Evolutionary conservation across 2,797 vertebrate genomes (phyloP).

Genomic region (Sphenodon punctatus): DNA sequence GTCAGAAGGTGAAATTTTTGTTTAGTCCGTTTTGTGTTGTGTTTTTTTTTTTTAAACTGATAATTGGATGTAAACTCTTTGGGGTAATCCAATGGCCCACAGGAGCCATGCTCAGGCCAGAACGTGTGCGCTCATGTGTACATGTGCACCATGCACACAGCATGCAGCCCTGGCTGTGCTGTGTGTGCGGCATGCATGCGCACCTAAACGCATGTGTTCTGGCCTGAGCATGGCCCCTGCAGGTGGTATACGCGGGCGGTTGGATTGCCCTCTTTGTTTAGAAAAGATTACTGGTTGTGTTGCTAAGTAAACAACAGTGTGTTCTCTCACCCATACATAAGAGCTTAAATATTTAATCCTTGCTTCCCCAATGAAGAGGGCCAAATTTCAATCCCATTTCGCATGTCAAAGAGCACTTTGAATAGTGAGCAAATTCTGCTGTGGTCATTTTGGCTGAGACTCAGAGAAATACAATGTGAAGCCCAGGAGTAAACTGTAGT

Average conservation of each 20-base stretch:
- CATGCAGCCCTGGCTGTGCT: too few species aligned
- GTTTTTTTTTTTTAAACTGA: background rate
- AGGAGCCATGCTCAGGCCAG: too few species aligned
- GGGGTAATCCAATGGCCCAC: too few species aligned
- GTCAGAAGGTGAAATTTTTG: background rate
- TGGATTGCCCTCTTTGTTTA: too few species aligned
- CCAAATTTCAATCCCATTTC: background rate
- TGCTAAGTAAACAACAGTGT: background rate
- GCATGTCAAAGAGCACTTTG: rapidly evolving
- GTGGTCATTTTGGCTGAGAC: conserved; percentile 7
- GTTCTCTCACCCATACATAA: background rate
- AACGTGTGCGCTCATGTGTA: too few species aligned
- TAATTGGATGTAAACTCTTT: too few species aligned
- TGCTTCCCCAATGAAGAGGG: background rate
- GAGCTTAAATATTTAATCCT: background rate
- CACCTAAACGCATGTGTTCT: too few species aligned
- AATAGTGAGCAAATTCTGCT: conserved; percentile 45
- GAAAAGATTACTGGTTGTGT: background rate
- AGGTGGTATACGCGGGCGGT: too few species aligned
- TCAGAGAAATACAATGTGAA: conserved; percentile 3
- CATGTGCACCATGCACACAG: too few species aligned
- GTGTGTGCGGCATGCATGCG: too few species aligned
- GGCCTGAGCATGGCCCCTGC: too few species aligned
- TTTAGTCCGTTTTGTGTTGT: background rate
- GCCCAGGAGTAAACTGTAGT: background rate